phyloP scores from a whole-genome alignment of 1,140 invertebrate species.

The Orius insidiosus region DNA sequence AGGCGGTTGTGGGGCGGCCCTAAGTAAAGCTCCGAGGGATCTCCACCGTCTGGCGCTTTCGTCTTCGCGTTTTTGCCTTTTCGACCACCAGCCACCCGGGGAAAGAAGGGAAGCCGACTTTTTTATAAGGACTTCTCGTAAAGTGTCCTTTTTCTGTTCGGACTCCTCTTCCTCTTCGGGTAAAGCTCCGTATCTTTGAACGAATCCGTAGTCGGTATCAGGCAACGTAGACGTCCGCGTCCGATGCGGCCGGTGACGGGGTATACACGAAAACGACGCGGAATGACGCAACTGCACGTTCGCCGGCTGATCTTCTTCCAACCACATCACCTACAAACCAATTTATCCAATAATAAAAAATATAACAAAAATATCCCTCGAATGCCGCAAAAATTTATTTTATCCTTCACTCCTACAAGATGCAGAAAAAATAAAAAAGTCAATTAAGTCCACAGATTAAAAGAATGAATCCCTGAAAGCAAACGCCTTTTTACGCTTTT shows the following conservation, averaged over 20 bases:
- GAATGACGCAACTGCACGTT: slow-evolving; percentile 28
- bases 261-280: slow-evolving; percentile 33
- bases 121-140: slow-evolving; percentile 25
- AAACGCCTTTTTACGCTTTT: too few relatives aligned
- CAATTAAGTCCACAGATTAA: too few relatives aligned
- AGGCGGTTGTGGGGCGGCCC: slow-evolving; percentile 21
- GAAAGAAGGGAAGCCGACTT: slow-evolving; percentile 28
- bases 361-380: neutral
- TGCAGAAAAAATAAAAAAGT: neutral
- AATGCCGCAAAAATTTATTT: neutral
- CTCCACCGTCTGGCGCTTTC: slow-evolving; percentile 30
- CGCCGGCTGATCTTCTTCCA: slow-evolving; percentile 9
- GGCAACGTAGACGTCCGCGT: slow-evolving; percentile 31
- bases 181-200: slow-evolving; percentile 16
- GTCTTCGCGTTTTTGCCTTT: slow-evolving; percentile 16
- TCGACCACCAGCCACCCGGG: slow-evolving; percentile 26
- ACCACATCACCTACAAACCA: slow-evolving; percentile 9
- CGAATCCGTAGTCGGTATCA: slow-evolving; percentile 23
- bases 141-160: slow-evolving; percentile 25
- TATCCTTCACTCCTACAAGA: neutral
- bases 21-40: slow-evolving; percentile 30
- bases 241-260: slow-evolving; percentile 25
- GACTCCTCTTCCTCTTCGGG: slow-evolving; percentile 21
- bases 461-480: too few relatives aligned
- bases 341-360: neutral